Conservation (phyloP, 1,140 invertebrate genomes). For the Lepidurus apus region DNA sequence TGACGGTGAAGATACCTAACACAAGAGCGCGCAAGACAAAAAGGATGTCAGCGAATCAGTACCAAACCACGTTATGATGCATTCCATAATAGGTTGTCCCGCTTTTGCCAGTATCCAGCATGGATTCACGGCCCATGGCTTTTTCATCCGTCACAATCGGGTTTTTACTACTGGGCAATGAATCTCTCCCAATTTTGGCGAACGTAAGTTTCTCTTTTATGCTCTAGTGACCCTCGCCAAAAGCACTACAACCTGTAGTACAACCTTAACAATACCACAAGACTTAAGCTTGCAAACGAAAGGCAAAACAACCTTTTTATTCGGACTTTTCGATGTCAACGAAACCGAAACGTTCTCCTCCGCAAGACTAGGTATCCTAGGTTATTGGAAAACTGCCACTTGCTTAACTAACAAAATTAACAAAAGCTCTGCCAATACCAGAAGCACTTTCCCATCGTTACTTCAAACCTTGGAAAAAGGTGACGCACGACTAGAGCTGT, state of each 20-base stretch:
- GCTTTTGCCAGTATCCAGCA: not conserved
- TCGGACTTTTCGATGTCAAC: no score
- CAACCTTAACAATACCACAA: not conserved
- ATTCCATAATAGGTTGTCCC: not conserved
- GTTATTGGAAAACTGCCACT: no score
- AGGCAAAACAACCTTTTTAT: no score
- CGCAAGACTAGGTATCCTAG: no score
- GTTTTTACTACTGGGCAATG: not conserved
- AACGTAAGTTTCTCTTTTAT: not conserved
- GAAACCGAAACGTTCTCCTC: no score
- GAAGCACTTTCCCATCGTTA: no score
- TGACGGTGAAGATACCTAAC: slow-evolving; percentile 92
- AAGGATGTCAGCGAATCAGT: not conserved
- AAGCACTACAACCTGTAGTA: not conserved
- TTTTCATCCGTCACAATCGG: not conserved
- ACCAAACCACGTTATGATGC: not conserved
- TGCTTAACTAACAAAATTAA: no score
- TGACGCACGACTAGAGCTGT: no score
- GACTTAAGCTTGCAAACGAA: no score
- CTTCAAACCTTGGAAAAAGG: no score
- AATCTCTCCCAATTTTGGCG: not conserved
- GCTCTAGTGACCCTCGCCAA: not conserved
- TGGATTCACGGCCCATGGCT: not conserved
- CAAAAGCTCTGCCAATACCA: no score
- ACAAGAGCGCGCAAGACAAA: not conserved